Evolutionary conservation across 1,140 invertebrate species (phyloP), one percentile per base, ranked within the genome.

Genomic region (Aradophagus sp.): DNA sequence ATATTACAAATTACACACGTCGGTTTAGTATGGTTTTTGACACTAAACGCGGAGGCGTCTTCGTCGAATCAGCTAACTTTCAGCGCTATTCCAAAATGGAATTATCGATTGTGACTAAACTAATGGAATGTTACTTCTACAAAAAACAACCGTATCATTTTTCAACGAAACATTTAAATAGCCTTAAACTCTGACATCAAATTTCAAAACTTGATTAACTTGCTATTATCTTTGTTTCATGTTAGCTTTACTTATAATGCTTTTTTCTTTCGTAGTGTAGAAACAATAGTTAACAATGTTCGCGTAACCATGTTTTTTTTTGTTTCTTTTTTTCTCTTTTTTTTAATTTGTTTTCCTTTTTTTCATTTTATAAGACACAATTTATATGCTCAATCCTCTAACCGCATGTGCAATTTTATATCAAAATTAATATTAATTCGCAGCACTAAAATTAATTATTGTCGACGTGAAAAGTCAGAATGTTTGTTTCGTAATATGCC

Each of bases 361-460:
- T 23, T 23, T 5, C 8, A 23, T 5, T 4, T 23, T 14, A 10
- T 70, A 70, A 63, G 67, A 71, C 68, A 71, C 59, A 52, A 71
- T 61, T 70, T 71, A 36, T 65, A 47, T 8, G 39, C 55, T 65
- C 35, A 66, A 72, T 65, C 61, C 68, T 72, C 68, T 72, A 72
- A 72, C 61, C 68, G 68, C 26, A 42, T 29, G n/a, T 50, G 61
- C 56, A 72, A 55, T 72, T 72, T 63, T 27, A 36, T 72, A 59
- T 72, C 63, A 71, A 71, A 71, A 71, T 62, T 29, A 70, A 70
- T 58, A 35, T 62, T 56, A 62, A 71, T 47, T 59, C 53, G 59
- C 47, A 71, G 47, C 47, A 71, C 45, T 71, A 71, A 71, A 71
- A 71, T 71, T 71, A 71, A 71, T 71, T 71, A 71, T 71, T 71